Evolutionary conservation across 2,113 vertebrate species (phyloP).

Genomic region (Chinchilla lanigera): DNA sequence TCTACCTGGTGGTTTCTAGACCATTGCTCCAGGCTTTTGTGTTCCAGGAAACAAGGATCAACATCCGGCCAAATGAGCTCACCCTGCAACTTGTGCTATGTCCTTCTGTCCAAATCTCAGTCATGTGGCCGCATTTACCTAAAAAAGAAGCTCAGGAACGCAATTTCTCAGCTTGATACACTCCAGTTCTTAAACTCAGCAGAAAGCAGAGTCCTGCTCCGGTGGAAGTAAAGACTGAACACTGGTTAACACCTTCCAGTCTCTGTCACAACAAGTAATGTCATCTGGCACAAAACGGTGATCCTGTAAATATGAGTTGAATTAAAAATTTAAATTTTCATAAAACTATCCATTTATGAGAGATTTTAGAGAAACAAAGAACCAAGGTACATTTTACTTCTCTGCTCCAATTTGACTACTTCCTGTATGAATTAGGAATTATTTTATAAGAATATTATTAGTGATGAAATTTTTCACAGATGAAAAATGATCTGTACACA

Average conservation of each 20-base stretch:
- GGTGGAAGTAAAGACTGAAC: neutral
- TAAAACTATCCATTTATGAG: neutral
- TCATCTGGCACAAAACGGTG: neutral
- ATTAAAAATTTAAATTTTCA: neutral
- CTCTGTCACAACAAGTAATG: neutral
- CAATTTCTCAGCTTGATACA: neutral
- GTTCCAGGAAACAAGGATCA: neutral
- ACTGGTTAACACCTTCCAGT: neutral
- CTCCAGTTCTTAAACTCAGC: neutral
- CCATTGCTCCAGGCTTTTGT: neutral
- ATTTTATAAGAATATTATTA: neutral
- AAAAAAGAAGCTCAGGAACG: neutral
- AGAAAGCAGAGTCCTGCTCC: neutral
- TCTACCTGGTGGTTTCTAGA: neutral
- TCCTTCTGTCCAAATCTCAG: neutral
- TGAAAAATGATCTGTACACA: neutral
- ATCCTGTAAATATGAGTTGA: neutral
- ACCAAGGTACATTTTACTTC: neutral
- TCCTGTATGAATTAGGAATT: neutral
- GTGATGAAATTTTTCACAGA: neutral
- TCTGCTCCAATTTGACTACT: neutral
- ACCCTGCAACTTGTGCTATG: neutral
- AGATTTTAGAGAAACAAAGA: neutral
- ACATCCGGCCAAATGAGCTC: neutral
- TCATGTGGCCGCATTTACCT: neutral